Base-by-base conservation (phyloP, 2,797 vertebrate genomes). In the Pangasius larnaudii region DNA sequence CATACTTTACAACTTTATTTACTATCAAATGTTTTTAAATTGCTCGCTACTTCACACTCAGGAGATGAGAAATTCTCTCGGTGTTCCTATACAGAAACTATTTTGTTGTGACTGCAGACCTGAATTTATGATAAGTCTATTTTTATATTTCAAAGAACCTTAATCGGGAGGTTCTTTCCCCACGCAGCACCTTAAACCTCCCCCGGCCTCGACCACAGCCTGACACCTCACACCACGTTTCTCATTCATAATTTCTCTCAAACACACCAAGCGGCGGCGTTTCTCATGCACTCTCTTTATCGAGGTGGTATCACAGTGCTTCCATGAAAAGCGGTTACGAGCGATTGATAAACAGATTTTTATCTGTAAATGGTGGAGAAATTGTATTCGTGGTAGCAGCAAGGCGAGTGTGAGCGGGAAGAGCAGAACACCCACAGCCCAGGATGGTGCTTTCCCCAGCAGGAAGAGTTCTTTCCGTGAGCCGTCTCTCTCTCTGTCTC, bases 111-210 rank as follows among this genome's bases (percentile, higher is more conserved):
- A 51, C 53, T 75, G 58, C 14, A 69, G 81, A 10, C 16, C 59
- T 6, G 49, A 69, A 88, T 89, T 93, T 93, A 88, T 92, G 85
- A 92, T 92, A 92, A 93, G 81, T 92, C 91, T 93, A 92, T 92
- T 91, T 92, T 91, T 90, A 88, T 30, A 33, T 80, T 83, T 90
- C 88, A 92, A 84, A 90, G 88, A 91, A 89, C 39, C 24, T 80
- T 24, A 14, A 77, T 51, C 11, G 56, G n/a, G 39, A 86, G 92
- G 91, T 93, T 91, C 88, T 92, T 92, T 91, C 91, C 92, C 91
- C 71, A 59, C 61, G 56, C 36, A 61, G 36, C 67, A 90, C 89
- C 71, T 79, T 86, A 0, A 63, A 19, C 77, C 81, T 88, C 75
- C 58, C 80, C 53, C 67, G 14, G 59, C 67, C 69, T 69, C 75